phyloP scores from a whole-genome alignment of 2,888 invertebrate species.

The Hemistola chrysoprasaria region DNA sequence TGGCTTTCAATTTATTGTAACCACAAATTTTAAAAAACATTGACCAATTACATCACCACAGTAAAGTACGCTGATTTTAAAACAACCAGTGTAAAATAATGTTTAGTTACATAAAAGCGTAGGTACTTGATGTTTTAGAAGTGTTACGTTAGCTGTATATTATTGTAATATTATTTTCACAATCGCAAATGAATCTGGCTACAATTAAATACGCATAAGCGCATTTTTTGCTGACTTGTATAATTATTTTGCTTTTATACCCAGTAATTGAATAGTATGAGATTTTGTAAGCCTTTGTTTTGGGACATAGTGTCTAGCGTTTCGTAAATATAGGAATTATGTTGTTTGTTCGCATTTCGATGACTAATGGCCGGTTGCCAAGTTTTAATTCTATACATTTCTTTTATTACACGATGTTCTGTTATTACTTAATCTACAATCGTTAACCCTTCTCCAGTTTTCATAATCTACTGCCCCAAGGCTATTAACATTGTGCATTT shows the following conservation, averaged over 20 bases:
- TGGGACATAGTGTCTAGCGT: slow-evolving; percentile 18
- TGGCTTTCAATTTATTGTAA: slow-evolving; percentile 13
- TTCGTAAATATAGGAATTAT: slow-evolving; percentile 17
- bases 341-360: slow-evolving; percentile 20
- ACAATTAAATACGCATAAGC: slow-evolving; percentile 37
- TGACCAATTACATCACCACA: slow-evolving; percentile 21
- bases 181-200: slow-evolving; percentile 39
- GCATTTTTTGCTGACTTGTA: slow-evolving; percentile 29
- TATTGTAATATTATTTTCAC: slow-evolving; percentile 38
- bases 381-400: slow-evolving; percentile 21
- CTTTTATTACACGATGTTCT: slow-evolving; percentile 12
- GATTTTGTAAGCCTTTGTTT: slow-evolving; percentile 22
- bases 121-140: slow-evolving; percentile 33
- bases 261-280: slow-evolving; percentile 18
- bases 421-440: slow-evolving; percentile 9
- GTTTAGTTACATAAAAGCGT: slow-evolving; percentile 17
- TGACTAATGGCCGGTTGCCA: slow-evolving; percentile 19
- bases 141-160: slow-evolving; percentile 38
- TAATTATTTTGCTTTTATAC: slow-evolving; percentile 30
- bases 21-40: slow-evolving; percentile 15
- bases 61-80: slow-evolving; percentile 38
- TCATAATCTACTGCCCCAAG: background rate
- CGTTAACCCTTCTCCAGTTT: slow-evolving; percentile 5
- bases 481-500: background rate
- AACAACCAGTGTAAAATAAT: slow-evolving; percentile 39